phyloP scores from a whole-genome alignment of 2,888 invertebrate species.

The Drosophila ochracea region DNA sequence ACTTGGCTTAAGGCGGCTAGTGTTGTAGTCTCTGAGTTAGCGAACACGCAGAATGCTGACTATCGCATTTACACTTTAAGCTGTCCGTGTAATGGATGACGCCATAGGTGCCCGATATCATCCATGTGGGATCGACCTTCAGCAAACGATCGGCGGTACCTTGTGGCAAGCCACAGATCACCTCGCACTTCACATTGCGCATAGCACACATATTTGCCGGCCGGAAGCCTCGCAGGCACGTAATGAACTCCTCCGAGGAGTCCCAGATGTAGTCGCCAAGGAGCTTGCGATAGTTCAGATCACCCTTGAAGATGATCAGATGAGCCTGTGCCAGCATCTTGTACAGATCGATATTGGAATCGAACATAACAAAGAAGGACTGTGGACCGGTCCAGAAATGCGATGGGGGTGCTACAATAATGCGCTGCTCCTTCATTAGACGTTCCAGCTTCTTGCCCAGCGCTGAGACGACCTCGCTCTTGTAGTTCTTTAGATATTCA shows the following conservation, averaged over 20 bases:
- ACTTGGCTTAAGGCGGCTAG: neutral
- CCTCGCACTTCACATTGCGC: conserved; percentile 96
- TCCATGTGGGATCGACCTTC: conserved; percentile 89
- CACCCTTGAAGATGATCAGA: conserved; percentile 94
- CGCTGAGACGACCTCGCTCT: conserved; percentile 62
- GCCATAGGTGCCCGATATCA: conserved; percentile 93
- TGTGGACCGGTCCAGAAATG: conserved; percentile 96
- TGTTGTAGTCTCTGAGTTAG: neutral
- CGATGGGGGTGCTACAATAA: conserved; percentile 86
- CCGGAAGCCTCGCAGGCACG: conserved; percentile 88
- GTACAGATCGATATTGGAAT: conserved; percentile 89
- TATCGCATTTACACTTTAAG: conserved; percentile 58
- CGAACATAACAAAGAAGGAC: conserved; percentile 91
- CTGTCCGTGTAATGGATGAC: conserved; percentile 88
- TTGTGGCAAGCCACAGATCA: conserved; percentile 91
- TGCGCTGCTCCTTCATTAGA: conserved; percentile 86
- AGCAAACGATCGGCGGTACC: conserved; percentile 87
- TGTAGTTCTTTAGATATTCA: conserved; percentile 84
- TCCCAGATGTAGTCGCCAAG: conserved; percentile 94
- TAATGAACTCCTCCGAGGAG: conserved; percentile 88
- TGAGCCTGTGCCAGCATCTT: conserved; percentile 88
- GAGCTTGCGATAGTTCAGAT: conserved; percentile 97
- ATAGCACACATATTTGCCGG: conserved; percentile 93
- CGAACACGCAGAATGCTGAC: neutral
- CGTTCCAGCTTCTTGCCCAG: conserved; percentile 88